Evolutionary conservation across 2,888 invertebrate genomes (phyloP), one percentile per base, ranked within the genome.

Genomic region (Dryococelus australis): DNA sequence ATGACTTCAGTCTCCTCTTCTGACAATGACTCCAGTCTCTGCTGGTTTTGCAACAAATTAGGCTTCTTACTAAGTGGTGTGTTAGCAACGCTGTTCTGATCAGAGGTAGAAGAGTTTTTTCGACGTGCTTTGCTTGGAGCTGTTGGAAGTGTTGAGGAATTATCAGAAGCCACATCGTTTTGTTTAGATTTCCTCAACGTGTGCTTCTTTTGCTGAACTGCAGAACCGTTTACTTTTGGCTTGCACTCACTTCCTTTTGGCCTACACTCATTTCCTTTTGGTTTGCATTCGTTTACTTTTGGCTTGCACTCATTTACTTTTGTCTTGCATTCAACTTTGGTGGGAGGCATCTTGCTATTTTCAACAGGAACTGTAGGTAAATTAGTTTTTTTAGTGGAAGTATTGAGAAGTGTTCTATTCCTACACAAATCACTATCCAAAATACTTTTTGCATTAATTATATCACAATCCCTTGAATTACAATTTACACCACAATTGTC

Each of bases 341-440:
- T 47, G 47, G 53, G 12, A 85, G 85, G 28, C 85, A 85, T 47
- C 35, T 84, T 84, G 43, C 35, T 3, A 28, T 84, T 24, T 13
- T 43, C 43, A 84, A 87, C 80, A n/a, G 85, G 47, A 81, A 81
- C 28, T 47, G 47, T 27, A 65, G 80, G 85, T 81, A 79, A 81
- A 51, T 83, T 83, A 83, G 8, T 83, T 83, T 83, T 83, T 83
- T 83, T 83, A 0, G 35, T 35, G 10, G 65, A 65, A 65, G 8
- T 65, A 24, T 65, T 65, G 10, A 65, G 65, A 10, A 65, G 20
- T 65, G 65, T 65, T 65, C 65, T 65, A 65, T 65, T 65, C 65
- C 65, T 65, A 65, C 65, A 65, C 65, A 65, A 65, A 8, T 8
- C 20, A 65, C 65, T 65, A 9, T 65, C 65, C 65, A 65, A 65